Evolutionary conservation across 2,797 vertebrate genomes (phyloP), one percentile per base, ranked within the genome.

Genomic region (Coregonus ussuriensis): DNA sequence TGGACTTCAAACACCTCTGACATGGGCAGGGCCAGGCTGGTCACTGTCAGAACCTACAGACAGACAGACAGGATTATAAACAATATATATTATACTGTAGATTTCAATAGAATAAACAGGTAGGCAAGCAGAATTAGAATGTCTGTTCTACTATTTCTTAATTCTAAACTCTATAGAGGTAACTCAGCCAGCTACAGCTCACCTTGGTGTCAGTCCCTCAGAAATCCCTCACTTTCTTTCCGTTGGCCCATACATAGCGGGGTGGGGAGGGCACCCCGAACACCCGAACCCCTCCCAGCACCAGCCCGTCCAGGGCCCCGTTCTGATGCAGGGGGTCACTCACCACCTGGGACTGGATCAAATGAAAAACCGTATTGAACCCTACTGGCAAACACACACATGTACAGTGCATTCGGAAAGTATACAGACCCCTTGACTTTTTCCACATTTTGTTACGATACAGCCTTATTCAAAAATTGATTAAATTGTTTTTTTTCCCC

Each of bases 231-330:
- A 96, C 88, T 0, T 84, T 86, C 75, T 88, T 66, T 0, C 95
- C 94, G 0, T 99, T 96, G 82, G 94, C 95, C 76, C 96, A 88
- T 31, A 99, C 96, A 14, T 81, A 87, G 1, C 2, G 81, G 3
- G 98, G 98, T 16, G 90, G 90, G 0, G 87, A 88, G 74, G 89
- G 54, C 81, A 99, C 93, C 0, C 97, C 98, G 16, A 97, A 94
- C 79, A 98, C 85, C 0, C 84, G 88, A 80, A 97, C 88, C 0
- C 89, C 88, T 68, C 88, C 89, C 83, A 99, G 92, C 63, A 94
- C 86, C 82, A 98, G 91, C 82, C 86, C 82, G 0, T 95, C 94
- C 0, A 97, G 92, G 71, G 93, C 94, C 1, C 90, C 52, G 0
- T 88, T 93, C 0, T 93, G 76, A n/a, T 11, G 91, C 35, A 95